These are phyloP conservation scores for Pterocles orientalis DNA, from an alignment of 2,113 vertebrate species.

Conservation along the genomic window DNA sequence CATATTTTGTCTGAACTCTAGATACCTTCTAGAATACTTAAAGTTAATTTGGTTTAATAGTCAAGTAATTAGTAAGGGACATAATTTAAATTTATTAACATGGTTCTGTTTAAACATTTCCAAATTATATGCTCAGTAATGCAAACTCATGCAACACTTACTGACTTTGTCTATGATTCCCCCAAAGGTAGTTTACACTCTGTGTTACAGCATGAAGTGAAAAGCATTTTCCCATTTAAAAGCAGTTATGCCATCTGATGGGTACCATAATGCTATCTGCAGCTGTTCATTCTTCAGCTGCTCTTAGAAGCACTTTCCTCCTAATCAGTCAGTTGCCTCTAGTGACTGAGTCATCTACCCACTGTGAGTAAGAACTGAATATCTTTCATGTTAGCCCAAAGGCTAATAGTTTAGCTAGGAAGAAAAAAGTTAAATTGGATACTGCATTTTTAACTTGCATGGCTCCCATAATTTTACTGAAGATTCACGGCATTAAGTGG, in stretches of 20 bases:
- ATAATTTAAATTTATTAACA: background rate
- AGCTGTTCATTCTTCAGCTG: background rate
- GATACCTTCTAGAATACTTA: background rate
- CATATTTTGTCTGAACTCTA: background rate
- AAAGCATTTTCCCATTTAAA: background rate
- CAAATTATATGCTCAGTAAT: background rate
- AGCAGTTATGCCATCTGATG: background rate
- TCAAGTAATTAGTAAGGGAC: background rate
- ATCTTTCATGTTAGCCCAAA: background rate
- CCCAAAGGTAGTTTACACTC: background rate
- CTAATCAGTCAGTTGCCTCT: background rate
- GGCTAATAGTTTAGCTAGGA: background rate
- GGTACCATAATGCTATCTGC: background rate
- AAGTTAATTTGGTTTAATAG: background rate
- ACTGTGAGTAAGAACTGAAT: background rate
- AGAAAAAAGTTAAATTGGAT: background rate
- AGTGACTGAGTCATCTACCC: background rate
- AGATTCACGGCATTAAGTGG: background rate
- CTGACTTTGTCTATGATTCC: background rate
- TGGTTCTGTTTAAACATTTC: background rate
- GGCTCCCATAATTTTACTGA: background rate
- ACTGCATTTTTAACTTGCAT: background rate
- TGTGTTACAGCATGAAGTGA: background rate
- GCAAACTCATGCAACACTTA: background rate
- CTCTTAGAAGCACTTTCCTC: background rate